phyloP scores from a whole-genome alignment of 2,113 vertebrate genomes.

The Perca schrenkii region DNA sequence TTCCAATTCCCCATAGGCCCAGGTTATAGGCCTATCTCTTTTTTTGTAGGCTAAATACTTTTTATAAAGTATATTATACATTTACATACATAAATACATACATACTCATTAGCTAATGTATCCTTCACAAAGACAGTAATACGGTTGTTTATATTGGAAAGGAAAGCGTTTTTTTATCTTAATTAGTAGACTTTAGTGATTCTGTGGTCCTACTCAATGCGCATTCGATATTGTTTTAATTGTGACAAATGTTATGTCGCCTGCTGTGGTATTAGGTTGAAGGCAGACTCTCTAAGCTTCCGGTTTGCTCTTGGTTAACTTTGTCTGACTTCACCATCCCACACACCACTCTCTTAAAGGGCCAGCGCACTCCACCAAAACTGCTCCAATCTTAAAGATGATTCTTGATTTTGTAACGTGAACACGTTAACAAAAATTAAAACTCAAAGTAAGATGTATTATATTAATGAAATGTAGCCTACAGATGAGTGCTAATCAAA shows the following conservation, averaged over 20 bases:
- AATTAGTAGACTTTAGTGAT: neutral
- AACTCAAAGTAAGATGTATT: neutral
- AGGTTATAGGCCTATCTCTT: neutral
- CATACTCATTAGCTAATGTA: too few relatives aligned
- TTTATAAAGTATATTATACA: neutral
- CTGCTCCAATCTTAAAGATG: neutral
- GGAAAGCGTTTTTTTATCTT: too few relatives aligned
- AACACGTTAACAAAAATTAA: neutral
- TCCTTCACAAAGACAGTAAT: neutral
- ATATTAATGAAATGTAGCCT: neutral
- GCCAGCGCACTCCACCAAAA: conserved; percentile 46
- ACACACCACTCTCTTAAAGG: conserved; percentile 75
- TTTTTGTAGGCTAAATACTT: neutral
- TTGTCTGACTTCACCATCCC: conserved; percentile 28
- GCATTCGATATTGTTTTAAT: neutral
- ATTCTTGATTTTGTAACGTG: neutral
- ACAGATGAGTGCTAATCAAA: neutral
- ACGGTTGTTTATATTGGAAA: too few relatives aligned
- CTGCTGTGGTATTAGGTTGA: conserved; percentile 23
- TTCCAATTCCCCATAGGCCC: neutral
- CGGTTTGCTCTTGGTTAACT: neutral
- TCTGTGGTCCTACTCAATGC: neutral
- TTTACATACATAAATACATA: neutral
- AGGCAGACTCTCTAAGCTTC: neutral
- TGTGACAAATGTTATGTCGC: neutral